Evolutionary conservation across 2,797 vertebrate genomes (phyloP), one percentile per base, ranked within the genome.

Genomic region (Silurus lanzhouensis): DNA sequence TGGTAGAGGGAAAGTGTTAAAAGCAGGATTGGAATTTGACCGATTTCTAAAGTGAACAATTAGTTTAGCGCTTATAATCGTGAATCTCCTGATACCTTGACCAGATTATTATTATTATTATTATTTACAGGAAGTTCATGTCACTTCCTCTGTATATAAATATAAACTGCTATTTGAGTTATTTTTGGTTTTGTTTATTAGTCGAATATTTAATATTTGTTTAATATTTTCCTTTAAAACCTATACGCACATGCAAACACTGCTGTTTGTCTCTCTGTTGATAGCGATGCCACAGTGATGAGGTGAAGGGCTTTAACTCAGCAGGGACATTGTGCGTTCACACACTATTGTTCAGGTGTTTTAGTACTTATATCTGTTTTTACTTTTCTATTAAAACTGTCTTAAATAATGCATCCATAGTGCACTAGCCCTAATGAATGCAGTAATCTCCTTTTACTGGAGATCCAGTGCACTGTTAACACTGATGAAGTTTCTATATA

Each of bases 171-270:
- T 52, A 52, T 52, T 77, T 31, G 55, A n/a, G 9, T 19, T 13
- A 0, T 22, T 58, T 44, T 27, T 78, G 76, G 31, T 19, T 44
- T 78, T 78, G 61, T 78, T 78, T 78, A 78, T 78, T 78, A 22
- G 76, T 22, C 19, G 31, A 58, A 77, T 77, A 38, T 60, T 78
- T 61, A 44, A 78, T 77, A 22, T 57, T 57, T 57, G 52, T 57
- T 76, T 6, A 46, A 74, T 55, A 15, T 55, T 74, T 27, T n/a
- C 27, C 6, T 27, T 75, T 75, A 27, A 55, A 8, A 77, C 57
- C 31, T 25, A 77, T 55, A 75, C 55, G 2, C 55, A 38, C 74
- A 25, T 12, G 48, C 71, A 25, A 44, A 72, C 70, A 72, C 70
- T 22, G 31, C 38, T 76, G 25, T 31, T 12, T 19, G 25, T 19